Percentiles rank a stretch among this genome's conserved stretches.
These are phyloP conservation scores for Sabellastarte sp. DNA, from an alignment of 2,888 invertebrate species.

Conservation along the genomic window DNA sequence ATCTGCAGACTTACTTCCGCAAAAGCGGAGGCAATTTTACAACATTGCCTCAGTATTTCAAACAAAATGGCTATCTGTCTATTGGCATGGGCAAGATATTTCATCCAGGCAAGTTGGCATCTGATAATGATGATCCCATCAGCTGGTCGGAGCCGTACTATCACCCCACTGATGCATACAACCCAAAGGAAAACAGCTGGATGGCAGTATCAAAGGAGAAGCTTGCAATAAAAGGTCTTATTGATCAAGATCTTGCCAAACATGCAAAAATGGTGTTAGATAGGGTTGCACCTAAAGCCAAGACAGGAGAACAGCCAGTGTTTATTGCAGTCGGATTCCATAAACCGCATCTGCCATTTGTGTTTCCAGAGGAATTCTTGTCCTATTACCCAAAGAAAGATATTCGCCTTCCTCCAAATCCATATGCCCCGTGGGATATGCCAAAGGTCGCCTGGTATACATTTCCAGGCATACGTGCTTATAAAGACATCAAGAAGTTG, in stretches of 20 bases:
- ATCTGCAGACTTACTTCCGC: too few species aligned
- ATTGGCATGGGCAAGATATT: too few species aligned
- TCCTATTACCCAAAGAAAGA: slow-evolving; percentile 14
- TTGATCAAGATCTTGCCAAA: slow-evolving; percentile 21
- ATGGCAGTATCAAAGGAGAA: slow-evolving; percentile 27
- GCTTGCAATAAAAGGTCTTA: slow-evolving; percentile 19
- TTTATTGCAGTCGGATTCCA: too few species aligned
- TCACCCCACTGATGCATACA: slow-evolving; percentile 16
- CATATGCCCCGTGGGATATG: slow-evolving; percentile 33
- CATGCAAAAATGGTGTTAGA: slow-evolving; percentile 18
- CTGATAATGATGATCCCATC: too few species aligned
- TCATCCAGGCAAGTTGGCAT: too few species aligned
- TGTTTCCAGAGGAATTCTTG: too few species aligned
- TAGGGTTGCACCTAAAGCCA: slow-evolving; percentile 8
- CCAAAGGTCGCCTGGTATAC: slow-evolving; percentile 35
- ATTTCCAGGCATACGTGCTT: slow-evolving; percentile 31
- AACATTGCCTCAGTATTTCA: too few species aligned
- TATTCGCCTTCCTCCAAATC: slow-evolving; percentile 32
- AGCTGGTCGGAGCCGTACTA: slow-evolving; percentile 33
- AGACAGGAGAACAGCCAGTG: too few species aligned
- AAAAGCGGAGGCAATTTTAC: too few species aligned
- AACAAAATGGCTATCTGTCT: too few species aligned
- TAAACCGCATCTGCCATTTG: too few species aligned
- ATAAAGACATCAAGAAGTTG: slow-evolving; percentile 27
- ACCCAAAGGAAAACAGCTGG: slow-evolving; percentile 30